Evolutionary conservation across 2,888 invertebrate genomes (phyloP).

Genomic region (Leptopterna dolabrata): DNA sequence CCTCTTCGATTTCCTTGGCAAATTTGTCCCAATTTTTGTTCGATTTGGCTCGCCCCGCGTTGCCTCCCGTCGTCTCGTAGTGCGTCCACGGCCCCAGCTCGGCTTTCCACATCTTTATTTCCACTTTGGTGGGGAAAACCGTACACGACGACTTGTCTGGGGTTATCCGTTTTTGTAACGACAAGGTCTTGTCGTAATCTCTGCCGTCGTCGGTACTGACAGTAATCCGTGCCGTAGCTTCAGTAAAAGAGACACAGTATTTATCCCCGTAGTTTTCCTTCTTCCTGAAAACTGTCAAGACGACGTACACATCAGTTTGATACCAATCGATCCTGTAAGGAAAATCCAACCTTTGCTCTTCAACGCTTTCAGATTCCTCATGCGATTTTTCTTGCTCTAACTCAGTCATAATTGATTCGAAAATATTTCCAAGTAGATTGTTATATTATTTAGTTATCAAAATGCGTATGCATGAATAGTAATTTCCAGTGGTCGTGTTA

Average conservation of each 20-base stretch:
- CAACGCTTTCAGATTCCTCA: background rate
- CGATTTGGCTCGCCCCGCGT: background rate
- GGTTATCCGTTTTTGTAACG: constrained; percentile 77
- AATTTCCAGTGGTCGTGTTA: too few relatives aligned
- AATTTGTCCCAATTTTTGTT: constrained; percentile 83
- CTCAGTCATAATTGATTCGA: background rate
- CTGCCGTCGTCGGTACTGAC: constrained; percentile 26
- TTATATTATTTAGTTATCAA: background rate
- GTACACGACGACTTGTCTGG: constrained; percentile 77
- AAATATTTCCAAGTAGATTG: background rate
- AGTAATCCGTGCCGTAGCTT: constrained; percentile 47
- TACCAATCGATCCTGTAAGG: constrained; percentile 76
- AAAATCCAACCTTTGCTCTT: background rate
- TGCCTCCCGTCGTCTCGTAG: constrained; percentile 66
- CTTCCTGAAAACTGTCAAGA: constrained; percentile 83
- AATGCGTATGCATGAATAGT: background rate
- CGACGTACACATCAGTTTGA: constrained; percentile 86
- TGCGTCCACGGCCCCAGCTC: constrained; percentile 82
- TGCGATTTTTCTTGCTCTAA: background rate
- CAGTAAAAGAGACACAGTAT: constrained; percentile 67
- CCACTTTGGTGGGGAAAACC: constrained; percentile 82
- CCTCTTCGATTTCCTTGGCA: constrained; percentile 76
- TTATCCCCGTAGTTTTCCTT: constrained; percentile 76
- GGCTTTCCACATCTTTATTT: constrained; percentile 85
- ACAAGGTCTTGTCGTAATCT: constrained; percentile 72